Conservation (phyloP, 1,140 invertebrate species). For the Amyelois transitella region DNA sequence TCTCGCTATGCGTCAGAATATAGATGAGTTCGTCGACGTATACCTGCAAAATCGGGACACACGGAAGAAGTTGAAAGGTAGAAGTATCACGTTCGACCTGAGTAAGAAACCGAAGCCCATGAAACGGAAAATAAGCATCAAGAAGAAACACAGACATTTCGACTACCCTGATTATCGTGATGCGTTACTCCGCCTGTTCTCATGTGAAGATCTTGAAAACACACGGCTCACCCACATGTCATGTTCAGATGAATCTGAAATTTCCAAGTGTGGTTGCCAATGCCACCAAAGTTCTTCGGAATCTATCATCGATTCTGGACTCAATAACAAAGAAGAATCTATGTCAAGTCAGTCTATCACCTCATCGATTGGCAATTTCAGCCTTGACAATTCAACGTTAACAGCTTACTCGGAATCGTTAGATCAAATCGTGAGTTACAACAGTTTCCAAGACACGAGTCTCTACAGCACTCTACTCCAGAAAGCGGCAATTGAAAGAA, state of each 20-base stretch:
- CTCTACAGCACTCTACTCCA: conserved; percentile 43
- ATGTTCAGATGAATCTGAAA: neutral
- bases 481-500: conserved; percentile 54
- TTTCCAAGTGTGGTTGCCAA: conserved; percentile 37
- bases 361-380: conserved; percentile 64
- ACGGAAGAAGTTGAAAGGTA: conserved; percentile 5
- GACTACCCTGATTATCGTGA: conserved; percentile 60
- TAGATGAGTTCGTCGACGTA: conserved; percentile 40
- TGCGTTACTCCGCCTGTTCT: conserved; percentile 47
- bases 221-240: conserved; percentile 7
- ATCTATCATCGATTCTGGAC: conserved; percentile 35
- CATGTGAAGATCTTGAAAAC: conserved; percentile 21
- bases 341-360: conserved; percentile 40
- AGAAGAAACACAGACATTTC: conserved; percentile 54
- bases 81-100: conserved; percentile 20
- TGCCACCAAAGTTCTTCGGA: conserved; percentile 34
- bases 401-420: conserved; percentile 60
- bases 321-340: conserved; percentile 35
- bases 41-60: conserved; percentile 30
- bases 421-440: conserved; percentile 54
- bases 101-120: conserved; percentile 16
- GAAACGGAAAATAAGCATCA: conserved; percentile 31
- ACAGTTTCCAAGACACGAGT: conserved; percentile 52
- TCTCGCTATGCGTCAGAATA: conserved; percentile 37
- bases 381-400: conserved; percentile 45